Evolutionary conservation across 2,797 vertebrate genomes (phyloP), one percentile per base, ranked within the genome.

Genomic region (Ctenopoma multispine): DNA sequence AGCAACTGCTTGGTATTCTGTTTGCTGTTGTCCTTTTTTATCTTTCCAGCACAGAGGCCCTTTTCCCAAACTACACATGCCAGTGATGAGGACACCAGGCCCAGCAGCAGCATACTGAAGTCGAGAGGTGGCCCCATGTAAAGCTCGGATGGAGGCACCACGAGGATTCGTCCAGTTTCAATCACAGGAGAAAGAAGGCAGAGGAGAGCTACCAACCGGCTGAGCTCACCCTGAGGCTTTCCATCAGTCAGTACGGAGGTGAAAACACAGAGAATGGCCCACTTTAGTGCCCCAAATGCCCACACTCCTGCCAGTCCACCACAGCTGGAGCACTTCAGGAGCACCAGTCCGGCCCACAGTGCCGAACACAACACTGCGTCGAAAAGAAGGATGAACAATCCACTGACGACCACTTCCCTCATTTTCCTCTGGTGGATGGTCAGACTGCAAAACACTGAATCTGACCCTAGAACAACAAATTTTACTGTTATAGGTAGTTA

Each of bases 31-130:
- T 75, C 63, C 44, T 62, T 76, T 18, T 4, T 73, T 14, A 15
- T 53, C 0, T 75, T 72, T 38, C 54, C 66, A 11, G 67, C 63
- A 0, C 78, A 70, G 56, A 93, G 72, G 5, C 55, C 73, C 21
- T 65, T 67, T 1, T 92, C 94, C 95, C 96, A 96, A 14, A 91
- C 18, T 0, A 89, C 43, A 64, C 91, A 86, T 56, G 88, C 88
- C 83, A 94, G 13, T 1, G 72, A 43, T 1, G 77, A 77, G 64
- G 88, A 80, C 57, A 57, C 49, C 4, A 89, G 47, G 56, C 21
- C 47, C 84, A 93, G 0, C 54, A 68, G 17, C 87, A 92, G 13
- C 81, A 65, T 29, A 79, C 80, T 69, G 63, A 86, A 79, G 27
- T 81, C 57, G 0, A 90, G 90, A 0, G 87, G 46, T 0, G 84